phyloP scores from a whole-genome alignment of 1,140 invertebrate species.

The Diploscapter pachys region DNA sequence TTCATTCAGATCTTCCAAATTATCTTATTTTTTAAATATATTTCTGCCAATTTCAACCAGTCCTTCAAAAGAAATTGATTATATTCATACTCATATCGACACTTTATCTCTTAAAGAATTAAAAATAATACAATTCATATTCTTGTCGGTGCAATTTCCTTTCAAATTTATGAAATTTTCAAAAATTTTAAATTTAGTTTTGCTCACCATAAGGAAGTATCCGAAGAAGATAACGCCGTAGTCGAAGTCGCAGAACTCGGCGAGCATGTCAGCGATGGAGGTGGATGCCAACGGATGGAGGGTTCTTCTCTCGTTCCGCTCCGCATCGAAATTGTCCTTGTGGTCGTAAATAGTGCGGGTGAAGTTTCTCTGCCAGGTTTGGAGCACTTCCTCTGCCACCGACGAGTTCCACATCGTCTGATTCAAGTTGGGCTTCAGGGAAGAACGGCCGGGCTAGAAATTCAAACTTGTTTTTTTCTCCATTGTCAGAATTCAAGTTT shows the following conservation, averaged over 20 bases:
- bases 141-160: no score
- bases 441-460: no score
- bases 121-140: no score
- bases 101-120: no score
- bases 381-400: slow-evolving; percentile 79
- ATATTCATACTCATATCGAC: no score
- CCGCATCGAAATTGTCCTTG: slow-evolving; percentile 56
- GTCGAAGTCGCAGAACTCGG: slow-evolving; percentile 81
- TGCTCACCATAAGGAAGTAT: slow-evolving; percentile 77
- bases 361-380: slow-evolving; percentile 87
- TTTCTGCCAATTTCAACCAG: no score
- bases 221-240: slow-evolving; percentile 78
- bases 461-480: no score
- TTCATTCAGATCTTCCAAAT: no score
- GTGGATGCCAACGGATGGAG: slow-evolving; percentile 86
- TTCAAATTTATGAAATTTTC: background rate
- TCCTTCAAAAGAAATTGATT: no score
- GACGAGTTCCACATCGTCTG: slow-evolving; percentile 73
- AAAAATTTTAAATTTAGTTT: slow-evolving; percentile 14
- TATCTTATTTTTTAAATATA: no score
- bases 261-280: slow-evolving; percentile 82
- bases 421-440: background rate
- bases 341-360: slow-evolving; percentile 69
- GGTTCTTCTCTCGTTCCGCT: slow-evolving; percentile 54
- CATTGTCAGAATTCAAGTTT: no score